Base-by-base conservation (phyloP, 2,888 invertebrate genomes). In the Hemistola chrysoprasaria region DNA sequence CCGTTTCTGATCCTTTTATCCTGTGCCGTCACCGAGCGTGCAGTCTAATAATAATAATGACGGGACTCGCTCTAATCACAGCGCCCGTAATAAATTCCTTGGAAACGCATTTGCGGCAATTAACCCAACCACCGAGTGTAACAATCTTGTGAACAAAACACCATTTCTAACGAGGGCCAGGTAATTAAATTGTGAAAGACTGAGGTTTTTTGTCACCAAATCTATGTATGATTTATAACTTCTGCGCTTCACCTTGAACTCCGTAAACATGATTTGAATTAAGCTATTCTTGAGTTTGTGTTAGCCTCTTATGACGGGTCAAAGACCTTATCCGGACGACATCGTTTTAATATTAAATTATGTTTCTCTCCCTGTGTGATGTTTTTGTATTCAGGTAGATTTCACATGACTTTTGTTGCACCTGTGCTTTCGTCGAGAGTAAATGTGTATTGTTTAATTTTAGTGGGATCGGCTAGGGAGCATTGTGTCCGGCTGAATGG, bases 1-100 rank as follows among this genome's bases (percentile, higher is more conserved):
- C 81, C 84, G 76, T 78, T 79, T 72, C 76, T 73, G 67, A 63
- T 71, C 71, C 69, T 76, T 72, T 74, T 83, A 83, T 86, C 86
- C 85, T 79, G 81, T 82, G 74, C 62, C 64, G 60, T 57, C 37
- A 30, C 21, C 35, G 40, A 24, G 28, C 36, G 63, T 56, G 53
- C 59, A 51, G 44, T 65, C 75, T 82, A 84, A 69, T 79, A 79
- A 74, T 83, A 83, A 68, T 53, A 55, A 58, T 70, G 70, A 69
- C 53, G 50, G 50, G 54, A 61, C 56, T 56, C 40, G 37, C 50
- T 53, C 45, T 46, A 62, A 69, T 62, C 54, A 56, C 56, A 52
- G 43, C 41, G 49, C 38, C 11, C 47, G 47, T 40, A 49, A 53
- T 44, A 41, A 33, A 33, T 43, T 38, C 21, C 29, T 43, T 31